phyloP scores from a whole-genome alignment of 2,888 invertebrate species.

The Arrhopalites spinosus region DNA sequence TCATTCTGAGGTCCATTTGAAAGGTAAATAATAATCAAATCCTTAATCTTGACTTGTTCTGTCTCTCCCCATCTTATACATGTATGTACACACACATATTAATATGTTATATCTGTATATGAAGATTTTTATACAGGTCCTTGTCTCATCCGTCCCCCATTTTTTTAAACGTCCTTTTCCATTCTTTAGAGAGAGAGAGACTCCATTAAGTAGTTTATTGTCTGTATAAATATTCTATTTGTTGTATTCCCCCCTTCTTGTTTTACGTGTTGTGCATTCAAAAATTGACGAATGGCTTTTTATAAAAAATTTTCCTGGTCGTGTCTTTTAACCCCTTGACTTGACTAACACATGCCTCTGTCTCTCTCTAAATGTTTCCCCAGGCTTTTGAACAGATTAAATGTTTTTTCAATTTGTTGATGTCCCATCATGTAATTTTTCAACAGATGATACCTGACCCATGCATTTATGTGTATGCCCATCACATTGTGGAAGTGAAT shows the following conservation, averaged over 20 bases:
- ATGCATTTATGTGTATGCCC: no score
- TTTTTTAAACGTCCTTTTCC: background rate
- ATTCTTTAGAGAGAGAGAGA: background rate
- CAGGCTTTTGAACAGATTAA: background rate
- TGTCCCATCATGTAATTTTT: background rate
- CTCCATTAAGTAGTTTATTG: background rate
- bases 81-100: background rate
- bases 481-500: no score
- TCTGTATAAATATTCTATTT: background rate
- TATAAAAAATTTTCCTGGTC: background rate
- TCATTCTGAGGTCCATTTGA: slow-evolving; percentile 36
- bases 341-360: background rate
- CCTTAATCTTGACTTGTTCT: slow-evolving; percentile 14
- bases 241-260: background rate
- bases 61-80: no score
- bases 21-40: slow-evolving; percentile 37
- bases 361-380: background rate
- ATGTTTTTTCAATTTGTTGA: background rate
- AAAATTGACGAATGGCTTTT: slow-evolving; percentile 2
- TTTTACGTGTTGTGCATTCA: background rate
- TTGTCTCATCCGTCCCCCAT: background rate
- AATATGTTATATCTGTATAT: background rate
- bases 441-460: background rate
- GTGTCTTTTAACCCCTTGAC: background rate
- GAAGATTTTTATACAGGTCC: background rate